phyloP scores from a whole-genome alignment of 2,888 invertebrate genomes.

The Polydesmus complanatus region DNA sequence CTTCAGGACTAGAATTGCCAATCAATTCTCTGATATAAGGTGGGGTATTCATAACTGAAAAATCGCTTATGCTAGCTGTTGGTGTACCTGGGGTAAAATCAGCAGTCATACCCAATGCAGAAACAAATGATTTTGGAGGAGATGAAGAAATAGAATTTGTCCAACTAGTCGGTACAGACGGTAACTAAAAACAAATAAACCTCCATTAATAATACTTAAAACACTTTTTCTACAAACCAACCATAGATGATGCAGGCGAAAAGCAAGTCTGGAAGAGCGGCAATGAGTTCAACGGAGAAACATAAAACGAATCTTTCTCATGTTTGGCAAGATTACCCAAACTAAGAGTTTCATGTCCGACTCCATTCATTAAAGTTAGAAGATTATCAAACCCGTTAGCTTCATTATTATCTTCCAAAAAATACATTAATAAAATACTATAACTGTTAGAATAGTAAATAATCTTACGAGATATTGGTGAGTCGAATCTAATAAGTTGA shows the following conservation, averaged over 20 bases:
- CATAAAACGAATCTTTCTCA: not conserved
- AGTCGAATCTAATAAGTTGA: conserved; percentile 7
- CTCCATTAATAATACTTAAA: not conserved
- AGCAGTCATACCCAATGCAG: not conserved
- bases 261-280: not conserved
- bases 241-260: not conserved
- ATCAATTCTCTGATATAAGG: conserved; percentile 12
- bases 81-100: not conserved
- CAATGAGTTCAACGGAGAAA: not conserved
- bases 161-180: conserved; percentile 10
- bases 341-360: not conserved
- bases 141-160: conserved; percentile 2
- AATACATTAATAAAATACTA: not conserved
- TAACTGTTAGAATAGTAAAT: no score
- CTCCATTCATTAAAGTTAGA: not conserved
- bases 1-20: conserved; percentile 9
- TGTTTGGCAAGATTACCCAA: not conserved
- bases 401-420: not conserved
- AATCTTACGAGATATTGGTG: not conserved
- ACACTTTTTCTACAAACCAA: not conserved
- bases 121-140: not conserved
- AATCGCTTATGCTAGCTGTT: not conserved
- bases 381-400: not conserved
- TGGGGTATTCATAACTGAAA: conserved; percentile 12
- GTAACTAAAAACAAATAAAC: not conserved